A percentile compares a stretch with the other conserved stretches of the same genome.
phyloP scores from a whole-genome alignment of 2,113 vertebrate species.

The Menura novaehollandiae region DNA sequence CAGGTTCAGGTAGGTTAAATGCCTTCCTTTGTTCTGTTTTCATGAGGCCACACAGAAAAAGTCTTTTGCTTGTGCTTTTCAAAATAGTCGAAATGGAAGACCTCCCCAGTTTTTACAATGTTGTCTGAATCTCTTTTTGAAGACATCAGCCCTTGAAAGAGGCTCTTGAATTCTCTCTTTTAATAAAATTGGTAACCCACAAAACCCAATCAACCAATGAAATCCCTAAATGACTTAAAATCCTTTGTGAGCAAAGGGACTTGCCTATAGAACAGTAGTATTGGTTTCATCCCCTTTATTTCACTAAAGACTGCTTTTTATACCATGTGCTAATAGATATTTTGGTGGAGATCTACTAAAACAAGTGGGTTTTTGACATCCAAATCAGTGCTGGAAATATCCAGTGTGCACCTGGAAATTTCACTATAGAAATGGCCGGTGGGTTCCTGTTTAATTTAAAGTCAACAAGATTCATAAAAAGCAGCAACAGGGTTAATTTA shows the following conservation, averaged over 20 bases:
- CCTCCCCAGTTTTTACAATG: neutral
- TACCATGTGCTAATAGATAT: neutral
- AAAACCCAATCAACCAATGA: neutral
- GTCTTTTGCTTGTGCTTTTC: neutral
- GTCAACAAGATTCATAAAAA: neutral
- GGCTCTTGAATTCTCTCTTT: neutral
- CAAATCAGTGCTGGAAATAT: neutral
- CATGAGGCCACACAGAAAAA: neutral
- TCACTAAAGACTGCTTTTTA: neutral
- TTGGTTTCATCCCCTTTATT: neutral
- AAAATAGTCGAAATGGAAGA: neutral
- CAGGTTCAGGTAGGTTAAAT: neutral
- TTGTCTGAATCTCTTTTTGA: neutral
- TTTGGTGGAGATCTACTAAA: neutral
- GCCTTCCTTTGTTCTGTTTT: neutral
- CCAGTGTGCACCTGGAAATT: neutral
- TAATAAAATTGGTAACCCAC: neutral
- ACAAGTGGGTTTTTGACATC: accelerated
- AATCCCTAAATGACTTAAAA: neutral
- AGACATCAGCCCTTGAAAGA: neutral
- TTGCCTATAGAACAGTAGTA: neutral
- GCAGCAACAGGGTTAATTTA: neutral
- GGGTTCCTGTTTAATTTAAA: neutral
- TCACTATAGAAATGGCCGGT: neutral
- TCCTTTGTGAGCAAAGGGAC: neutral